Evolutionary conservation across 2,797 vertebrate species (phyloP).

Genomic region (Chiloscyllium punctatum): DNA sequence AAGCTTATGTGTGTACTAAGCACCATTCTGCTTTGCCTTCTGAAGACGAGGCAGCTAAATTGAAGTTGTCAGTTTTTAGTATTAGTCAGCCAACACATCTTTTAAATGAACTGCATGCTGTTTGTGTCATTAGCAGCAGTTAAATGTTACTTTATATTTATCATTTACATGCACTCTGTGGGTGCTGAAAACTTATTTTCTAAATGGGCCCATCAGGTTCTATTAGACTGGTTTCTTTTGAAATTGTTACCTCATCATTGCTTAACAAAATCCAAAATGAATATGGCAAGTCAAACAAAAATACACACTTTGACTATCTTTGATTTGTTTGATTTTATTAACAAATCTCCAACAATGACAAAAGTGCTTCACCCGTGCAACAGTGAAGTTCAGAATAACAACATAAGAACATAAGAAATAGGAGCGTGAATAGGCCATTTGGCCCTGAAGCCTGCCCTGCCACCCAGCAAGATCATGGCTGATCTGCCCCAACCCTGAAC

Average conservation of each 20-base stretch:
- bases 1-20: neutral
- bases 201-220: conserved; percentile 15
- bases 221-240: neutral
- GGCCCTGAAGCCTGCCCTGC: no score
- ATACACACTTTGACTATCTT: neutral
- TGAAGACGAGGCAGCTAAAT: neutral
- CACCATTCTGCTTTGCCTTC: neutral
- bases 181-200: neutral
- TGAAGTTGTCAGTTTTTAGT: neutral
- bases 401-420: no score
- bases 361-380: neutral
- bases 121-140: neutral
- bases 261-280: neutral
- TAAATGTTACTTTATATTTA: conserved; percentile 21
- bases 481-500: no score
- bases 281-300: neutral
- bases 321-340: neutral
- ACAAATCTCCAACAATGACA: neutral
- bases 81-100: conserved; percentile 15
- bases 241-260: neutral
- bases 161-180: neutral
- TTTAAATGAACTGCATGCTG: neutral
- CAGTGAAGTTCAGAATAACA: neutral
- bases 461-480: no score
- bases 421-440: no score